phyloP scores from a whole-genome alignment of 1,140 invertebrate genomes.

The Hylaeus anthracinus region DNA sequence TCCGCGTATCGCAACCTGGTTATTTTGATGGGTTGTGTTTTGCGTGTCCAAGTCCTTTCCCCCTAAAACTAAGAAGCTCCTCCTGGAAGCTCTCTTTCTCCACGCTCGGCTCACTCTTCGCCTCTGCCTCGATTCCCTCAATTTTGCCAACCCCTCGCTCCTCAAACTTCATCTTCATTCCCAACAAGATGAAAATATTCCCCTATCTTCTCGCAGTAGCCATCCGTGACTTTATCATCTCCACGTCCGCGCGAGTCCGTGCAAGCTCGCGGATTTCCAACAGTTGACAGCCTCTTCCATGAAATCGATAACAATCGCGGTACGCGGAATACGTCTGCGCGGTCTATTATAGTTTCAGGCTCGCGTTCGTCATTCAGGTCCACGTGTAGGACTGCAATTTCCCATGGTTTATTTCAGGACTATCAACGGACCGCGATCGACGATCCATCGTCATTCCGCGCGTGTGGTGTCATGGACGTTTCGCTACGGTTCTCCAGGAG shows the following conservation, averaged over 20 bases:
- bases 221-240: no score
- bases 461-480: background rate
- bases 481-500: conserved; percentile 11
- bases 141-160: no score
- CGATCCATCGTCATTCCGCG: conserved; percentile 33
- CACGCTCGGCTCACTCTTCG: no score
- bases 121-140: no score
- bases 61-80: no score
- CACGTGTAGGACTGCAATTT: background rate
- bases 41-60: no score
- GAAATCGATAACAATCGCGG: background rate
- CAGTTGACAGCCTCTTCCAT: background rate
- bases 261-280: background rate
- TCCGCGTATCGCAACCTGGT: background rate
- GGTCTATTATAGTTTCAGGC: background rate
- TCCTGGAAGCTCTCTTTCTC: no score
- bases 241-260: background rate
- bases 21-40: no score
- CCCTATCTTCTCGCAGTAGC: no score
- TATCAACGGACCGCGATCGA: conserved; percentile 26
- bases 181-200: no score
- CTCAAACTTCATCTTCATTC: no score
- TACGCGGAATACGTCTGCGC: background rate
- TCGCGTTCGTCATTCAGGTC: conserved; percentile 14
- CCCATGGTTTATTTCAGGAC: conserved; percentile 36